A percentile compares a stretch with the other conserved stretches of the same genome.
Evolutionary conservation across 2,888 invertebrate species (phyloP).

Genomic region (Protophormia terraenovae): DNA sequence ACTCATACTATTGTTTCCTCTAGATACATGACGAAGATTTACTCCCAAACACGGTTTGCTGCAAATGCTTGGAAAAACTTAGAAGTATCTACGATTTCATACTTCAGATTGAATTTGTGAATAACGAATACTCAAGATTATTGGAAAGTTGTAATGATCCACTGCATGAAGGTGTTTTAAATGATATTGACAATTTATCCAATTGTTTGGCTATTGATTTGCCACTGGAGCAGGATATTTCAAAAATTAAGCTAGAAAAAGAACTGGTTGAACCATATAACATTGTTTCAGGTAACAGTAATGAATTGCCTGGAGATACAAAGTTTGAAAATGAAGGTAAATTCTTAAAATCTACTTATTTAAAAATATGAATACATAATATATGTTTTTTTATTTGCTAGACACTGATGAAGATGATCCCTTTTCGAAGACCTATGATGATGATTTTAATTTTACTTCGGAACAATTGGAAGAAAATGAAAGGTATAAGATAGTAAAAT

Average conservation of each 20-base stretch:
- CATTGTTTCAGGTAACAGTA: constrained; percentile 14
- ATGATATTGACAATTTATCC: constrained; percentile 18
- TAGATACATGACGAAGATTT: constrained; percentile 52
- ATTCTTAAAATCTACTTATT: too few species aligned
- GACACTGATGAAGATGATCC: constrained; percentile 41
- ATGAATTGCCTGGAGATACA: neutral
- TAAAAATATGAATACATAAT: too few species aligned
- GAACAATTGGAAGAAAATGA: constrained; percentile 5
- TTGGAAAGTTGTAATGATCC: constrained; percentile 23
- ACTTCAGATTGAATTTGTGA: constrained; percentile 71
- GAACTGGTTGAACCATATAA: constrained; percentile 52
- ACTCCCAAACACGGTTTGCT: constrained; percentile 73
- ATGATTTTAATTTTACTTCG: neutral
- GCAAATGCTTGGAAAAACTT: constrained; percentile 71
- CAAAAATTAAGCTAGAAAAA: constrained; percentile 71
- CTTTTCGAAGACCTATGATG: constrained; percentile 19
- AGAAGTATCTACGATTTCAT: constrained; percentile 74
- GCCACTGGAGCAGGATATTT: constrained; percentile 48
- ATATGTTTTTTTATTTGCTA: neutral
- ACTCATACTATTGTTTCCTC: too few species aligned
- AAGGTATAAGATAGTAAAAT: too few species aligned
- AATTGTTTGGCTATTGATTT: constrained; percentile 76
- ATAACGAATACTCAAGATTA: constrained; percentile 62
- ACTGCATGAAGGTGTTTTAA: neutral
- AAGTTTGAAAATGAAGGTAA: constrained; percentile 40